Conservation (phyloP, 92 coral and sea anemone genomes). For the Palythoa grandiflora region DNA sequence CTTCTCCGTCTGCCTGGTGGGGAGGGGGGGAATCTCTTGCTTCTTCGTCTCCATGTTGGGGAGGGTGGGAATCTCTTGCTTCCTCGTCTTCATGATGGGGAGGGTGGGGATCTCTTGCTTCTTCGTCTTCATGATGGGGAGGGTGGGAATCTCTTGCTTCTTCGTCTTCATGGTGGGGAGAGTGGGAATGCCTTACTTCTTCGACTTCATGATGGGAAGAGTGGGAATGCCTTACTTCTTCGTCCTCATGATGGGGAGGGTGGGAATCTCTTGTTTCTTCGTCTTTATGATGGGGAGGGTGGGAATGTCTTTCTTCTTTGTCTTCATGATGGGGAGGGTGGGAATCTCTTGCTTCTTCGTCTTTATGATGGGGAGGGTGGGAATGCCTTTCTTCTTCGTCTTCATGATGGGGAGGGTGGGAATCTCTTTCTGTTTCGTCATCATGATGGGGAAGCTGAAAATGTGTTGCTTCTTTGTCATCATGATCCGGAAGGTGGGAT, state of each 20-base stretch:
- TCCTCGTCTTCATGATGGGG: neutral
- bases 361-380: neutral
- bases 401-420: neutral
- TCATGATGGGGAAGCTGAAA: neutral
- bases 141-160: neutral
- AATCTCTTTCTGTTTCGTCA: neutral
- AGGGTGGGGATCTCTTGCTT: neutral
- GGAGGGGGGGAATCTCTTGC: neutral
- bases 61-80: neutral
- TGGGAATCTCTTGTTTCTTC: neutral
- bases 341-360: neutral
- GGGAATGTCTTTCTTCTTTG: neutral
- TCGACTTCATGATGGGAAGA: neutral
- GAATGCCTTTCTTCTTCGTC: neutral
- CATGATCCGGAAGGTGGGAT: neutral
- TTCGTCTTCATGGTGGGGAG: neutral
- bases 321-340: neutral
- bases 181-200: neutral
- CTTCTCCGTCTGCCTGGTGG: neutral
- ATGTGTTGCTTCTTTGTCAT: neutral
- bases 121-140: neutral
- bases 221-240: neutral
- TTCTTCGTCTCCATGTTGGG: neutral
- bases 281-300: neutral
- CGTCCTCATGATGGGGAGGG: neutral